Evolutionary conservation across 2,113 vertebrate genomes (phyloP).

Genomic region (Terrapene triunguis): DNA sequence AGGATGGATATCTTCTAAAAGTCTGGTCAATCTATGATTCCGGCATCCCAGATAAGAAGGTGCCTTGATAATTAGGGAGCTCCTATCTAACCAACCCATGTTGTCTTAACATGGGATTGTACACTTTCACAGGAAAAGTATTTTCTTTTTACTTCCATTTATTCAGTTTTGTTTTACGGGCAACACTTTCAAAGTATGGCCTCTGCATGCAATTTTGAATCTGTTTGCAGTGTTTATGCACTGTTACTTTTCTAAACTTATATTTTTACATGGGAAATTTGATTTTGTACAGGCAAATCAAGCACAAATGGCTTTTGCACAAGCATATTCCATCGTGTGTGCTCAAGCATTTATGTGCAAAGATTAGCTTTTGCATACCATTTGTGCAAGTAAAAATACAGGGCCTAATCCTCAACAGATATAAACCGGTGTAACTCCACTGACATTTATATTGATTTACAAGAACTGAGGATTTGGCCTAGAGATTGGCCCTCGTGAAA

Average conservation of each 20-base stretch:
- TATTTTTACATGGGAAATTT: not conserved
- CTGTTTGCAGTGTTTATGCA: not conserved
- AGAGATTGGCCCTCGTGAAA: not conserved
- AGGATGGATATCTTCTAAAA: not conserved
- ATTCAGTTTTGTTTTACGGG: not conserved
- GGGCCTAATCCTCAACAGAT: not conserved
- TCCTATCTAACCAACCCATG: not conserved
- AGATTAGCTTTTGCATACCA: not conserved
- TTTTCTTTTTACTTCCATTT: not conserved
- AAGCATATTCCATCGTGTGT: not conserved
- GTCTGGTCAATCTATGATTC: not conserved
- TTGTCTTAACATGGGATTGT: not conserved
- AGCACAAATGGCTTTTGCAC: not conserved
- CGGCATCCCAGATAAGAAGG: not conserved
- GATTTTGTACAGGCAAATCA: not conserved
- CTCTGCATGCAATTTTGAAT: not conserved
- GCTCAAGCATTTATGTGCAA: not conserved
- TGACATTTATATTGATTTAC: not conserved
- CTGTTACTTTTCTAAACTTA: not conserved
- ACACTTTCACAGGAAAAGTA: not conserved
- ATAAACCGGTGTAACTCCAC: not conserved
- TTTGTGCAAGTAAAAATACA: not conserved
- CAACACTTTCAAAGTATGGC: not conserved
- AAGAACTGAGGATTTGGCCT: not conserved
- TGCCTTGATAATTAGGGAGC: not conserved